Evolutionary conservation across 2,888 invertebrate genomes (phyloP).

Genomic region (Lathronympha strigana): DNA sequence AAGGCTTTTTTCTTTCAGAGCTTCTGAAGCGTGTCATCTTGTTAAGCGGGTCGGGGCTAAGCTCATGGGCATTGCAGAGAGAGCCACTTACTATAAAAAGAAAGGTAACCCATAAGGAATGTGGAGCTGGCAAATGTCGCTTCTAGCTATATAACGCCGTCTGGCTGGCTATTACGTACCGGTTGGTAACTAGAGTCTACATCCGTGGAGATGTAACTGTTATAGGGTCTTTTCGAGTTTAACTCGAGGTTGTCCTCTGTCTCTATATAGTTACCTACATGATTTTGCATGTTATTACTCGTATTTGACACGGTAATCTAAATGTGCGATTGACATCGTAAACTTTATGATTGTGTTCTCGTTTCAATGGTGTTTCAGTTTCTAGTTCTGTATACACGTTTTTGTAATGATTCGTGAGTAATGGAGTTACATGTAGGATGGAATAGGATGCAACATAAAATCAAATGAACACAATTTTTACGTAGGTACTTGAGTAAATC

Average conservation of each 20-base stretch:
- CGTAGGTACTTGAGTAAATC: too few species aligned
- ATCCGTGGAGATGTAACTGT: constrained; percentile 1
- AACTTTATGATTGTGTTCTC: constrained; percentile 28
- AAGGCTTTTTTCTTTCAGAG: constrained; percentile 86
- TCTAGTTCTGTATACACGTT: too few species aligned
- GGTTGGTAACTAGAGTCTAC: constrained; percentile 17
- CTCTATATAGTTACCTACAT: constrained; percentile 2
- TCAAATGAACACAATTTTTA: too few species aligned
- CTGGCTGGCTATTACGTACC: constrained; percentile 21
- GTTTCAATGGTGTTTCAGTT: not conserved
- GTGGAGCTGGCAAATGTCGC: constrained; percentile 20
- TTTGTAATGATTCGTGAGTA: too few species aligned
- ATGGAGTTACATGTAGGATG: too few species aligned
- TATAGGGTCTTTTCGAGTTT: not conserved
- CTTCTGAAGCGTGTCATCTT: constrained; percentile 94
- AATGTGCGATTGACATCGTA: not conserved
- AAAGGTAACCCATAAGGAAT: constrained; percentile 65
- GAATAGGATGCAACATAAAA: too few species aligned
- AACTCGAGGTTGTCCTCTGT: not conserved
- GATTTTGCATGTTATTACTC: not conserved
- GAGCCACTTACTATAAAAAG: constrained; percentile 92
- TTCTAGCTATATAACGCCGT: constrained; percentile 11
- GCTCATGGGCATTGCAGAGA: constrained; percentile 95
- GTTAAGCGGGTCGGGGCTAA: constrained; percentile 94
- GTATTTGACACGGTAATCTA: not conserved